Base-by-base conservation (phyloP, 35 echinoderm and acorn worm species). In the Diadema setosum region DNA sequence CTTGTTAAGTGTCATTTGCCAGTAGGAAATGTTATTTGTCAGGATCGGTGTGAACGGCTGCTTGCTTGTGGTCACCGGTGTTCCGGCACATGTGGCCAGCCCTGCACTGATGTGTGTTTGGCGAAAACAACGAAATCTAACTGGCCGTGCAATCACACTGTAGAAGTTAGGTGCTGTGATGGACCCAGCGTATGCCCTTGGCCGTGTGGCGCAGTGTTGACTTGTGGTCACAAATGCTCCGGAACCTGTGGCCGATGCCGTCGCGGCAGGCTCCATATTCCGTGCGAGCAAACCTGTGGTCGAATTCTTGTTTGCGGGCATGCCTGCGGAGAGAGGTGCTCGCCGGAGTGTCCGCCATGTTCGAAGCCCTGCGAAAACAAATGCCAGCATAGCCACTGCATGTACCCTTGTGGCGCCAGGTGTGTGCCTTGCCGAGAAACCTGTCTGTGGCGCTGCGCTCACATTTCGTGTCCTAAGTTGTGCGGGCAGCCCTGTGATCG, bases 301-400 rank as follows among this genome's bases (percentile, higher is more conserved):
- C 83, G 91, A 16, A 88, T 75, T 2, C 65, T 97, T 57, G 91
- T 91, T 5, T 97, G 95, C 87, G 95, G 95, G 6, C 95, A 97
- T 57, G 5, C 32, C 2, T 97, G 95, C 81, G 24, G 65, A 14
- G 52, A 57, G 15, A 65, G 9, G 14, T 97, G 95, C 58, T 42
- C 88, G 2, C 57, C 61, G 16, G 65, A 85, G 42, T 97, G 91
- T 32, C 95, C 95, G n/a, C 95, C 95, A 6, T 97, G 95, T 48
- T 46, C 36, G 11, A 86, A 61, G 41, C 43, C 31, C 49, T 97
- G 95, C 87, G 75, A 94, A 39, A 93, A 97, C 48, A 64, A 61
- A 39, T 97, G 95, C 46, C 42, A 49, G 29, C 95, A 97, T 35
- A 97, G 90, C 33, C 63, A 75, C n/a, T 97, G 95, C 40, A 20